phyloP scores from a whole-genome alignment of 2,888 invertebrate genomes.

The Ormia ochracea region DNA sequence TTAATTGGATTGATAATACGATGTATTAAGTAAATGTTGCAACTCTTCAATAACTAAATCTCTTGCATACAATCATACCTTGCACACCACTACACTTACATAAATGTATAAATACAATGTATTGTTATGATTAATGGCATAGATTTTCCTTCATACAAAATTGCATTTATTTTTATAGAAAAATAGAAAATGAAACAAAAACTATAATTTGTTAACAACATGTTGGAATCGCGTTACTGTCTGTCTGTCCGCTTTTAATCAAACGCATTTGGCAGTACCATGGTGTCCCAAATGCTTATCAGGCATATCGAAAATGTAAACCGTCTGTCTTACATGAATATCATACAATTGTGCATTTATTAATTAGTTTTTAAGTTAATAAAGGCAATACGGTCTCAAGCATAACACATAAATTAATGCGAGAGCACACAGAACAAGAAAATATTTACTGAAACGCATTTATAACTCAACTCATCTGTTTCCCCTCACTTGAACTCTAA shows the following conservation, averaged over 20 bases:
- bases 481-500: too few species aligned
- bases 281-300: slow-evolving; percentile 73
- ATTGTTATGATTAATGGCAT: slow-evolving; percentile 20
- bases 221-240: slow-evolving; percentile 32
- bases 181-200: background rate
- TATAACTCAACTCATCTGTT: too few species aligned
- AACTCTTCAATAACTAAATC: background rate
- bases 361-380: slow-evolving; percentile 2
- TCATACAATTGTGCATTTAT: slow-evolving; percentile 16
- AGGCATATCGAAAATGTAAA: slow-evolving; percentile 52
- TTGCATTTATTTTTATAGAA: slow-evolving; percentile 11
- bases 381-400: slow-evolving; percentile 2
- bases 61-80: background rate
- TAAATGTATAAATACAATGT: background rate
- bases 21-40: slow-evolving; percentile 9
- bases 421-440: background rate
- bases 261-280: slow-evolving; percentile 46
- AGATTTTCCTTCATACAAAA: background rate
- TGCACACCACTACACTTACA: background rate
- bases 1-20: background rate
- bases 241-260: slow-evolving; percentile 8
- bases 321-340: slow-evolving; percentile 52
- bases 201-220: slow-evolving; percentile 35
- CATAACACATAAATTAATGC: background rate
- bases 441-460: background rate